Base-by-base conservation (phyloP, 2,113 vertebrate genomes). In the Myocastor coypus region DNA sequence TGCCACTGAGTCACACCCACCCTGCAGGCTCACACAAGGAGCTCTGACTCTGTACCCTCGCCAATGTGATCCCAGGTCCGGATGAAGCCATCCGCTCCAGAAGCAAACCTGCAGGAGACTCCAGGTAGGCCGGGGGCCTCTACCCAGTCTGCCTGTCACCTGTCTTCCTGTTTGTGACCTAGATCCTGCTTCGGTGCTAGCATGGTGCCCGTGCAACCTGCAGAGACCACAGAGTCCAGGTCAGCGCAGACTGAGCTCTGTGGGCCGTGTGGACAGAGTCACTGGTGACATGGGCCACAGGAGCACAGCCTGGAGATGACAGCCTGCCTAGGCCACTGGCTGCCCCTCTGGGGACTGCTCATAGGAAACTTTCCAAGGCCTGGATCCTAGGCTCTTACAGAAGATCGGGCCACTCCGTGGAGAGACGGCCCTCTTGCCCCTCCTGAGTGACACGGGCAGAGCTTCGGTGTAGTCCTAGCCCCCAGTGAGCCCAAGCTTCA, bases 1-100 rank as follows among this genome's bases (percentile, higher is more conserved):
- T 8, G 46, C 42, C 2, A 7, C 40, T 11, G 2, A 5, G 0
- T 24, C n/a, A 9, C 4, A 0, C 7, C 12, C 0, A 8, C 0
- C 40, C 28, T 40, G 24, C 66, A 0, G 28, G 7, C 13, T 3
- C 20, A 4, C 32, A 0, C 0, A 75, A 75, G 19, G 7, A 24
- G 5, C 6, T 13, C 28, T 37, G 0, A 0, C 7, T 9, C 34
- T 14, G 28, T 10, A 1, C 10, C 46, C 55, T 52, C 1, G 11
- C 8, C 0, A 37, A 17, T 3, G 3, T 28, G 5, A 0, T 7
- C 55, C 28, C 7, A 2, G 12, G 16, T 32, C 59, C 16, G 24
- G 2, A 17, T 16, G 4, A 78, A 78, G 42, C 75, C 46, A 16
- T 32, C 75, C 28, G 9, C 42, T 30, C 42, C 28, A 10, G 30